Conservation (phyloP, 2,888 invertebrate genomes). For the Clostera curtula region DNA sequence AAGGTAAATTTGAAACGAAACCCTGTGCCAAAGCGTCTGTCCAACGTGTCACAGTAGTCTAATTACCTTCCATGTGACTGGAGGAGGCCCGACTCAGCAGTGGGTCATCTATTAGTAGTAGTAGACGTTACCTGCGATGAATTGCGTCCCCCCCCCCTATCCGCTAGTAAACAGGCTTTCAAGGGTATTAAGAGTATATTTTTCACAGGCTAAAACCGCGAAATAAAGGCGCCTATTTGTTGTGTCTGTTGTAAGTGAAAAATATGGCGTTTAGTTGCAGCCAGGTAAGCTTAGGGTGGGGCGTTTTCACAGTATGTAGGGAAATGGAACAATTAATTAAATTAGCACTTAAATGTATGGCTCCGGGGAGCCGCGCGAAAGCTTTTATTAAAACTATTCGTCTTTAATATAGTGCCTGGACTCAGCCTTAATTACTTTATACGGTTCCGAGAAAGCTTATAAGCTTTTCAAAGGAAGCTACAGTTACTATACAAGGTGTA, state of each 20-base stretch:
- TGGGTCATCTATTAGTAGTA: too few relatives aligned
- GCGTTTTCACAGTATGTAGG: conserved; percentile 43
- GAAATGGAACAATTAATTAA: conserved; percentile 68
- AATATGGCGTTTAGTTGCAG: conserved; percentile 45
- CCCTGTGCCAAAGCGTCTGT: too few relatives aligned
- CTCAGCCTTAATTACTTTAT: conserved; percentile 17
- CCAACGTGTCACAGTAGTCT: too few relatives aligned
- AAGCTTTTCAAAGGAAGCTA: too few relatives aligned
- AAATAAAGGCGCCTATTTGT: conserved; percentile 47
- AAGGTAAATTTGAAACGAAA: too few relatives aligned
- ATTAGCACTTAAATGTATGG: conserved; percentile 60
- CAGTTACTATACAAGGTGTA: background rate
- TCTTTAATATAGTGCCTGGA: conserved; percentile 31
- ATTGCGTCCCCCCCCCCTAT: too few relatives aligned
- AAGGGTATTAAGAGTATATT: conserved; percentile 23
- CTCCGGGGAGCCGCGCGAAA: conserved; percentile 15
- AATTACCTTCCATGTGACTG: too few relatives aligned
- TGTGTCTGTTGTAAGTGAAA: conserved; percentile 49
- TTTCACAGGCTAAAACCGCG: conserved; percentile 31
- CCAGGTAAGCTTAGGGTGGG: conserved; percentile 17
- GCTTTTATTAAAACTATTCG: conserved; percentile 61
- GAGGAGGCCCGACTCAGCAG: too few relatives aligned
- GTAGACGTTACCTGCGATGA: too few relatives aligned
- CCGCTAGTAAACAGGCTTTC: conserved; percentile 9
- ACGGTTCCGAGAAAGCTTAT: too few relatives aligned